These are phyloP conservation scores for Tachina lurida DNA, from an alignment of 2,888 invertebrate species.

Conservation along the genomic window DNA sequence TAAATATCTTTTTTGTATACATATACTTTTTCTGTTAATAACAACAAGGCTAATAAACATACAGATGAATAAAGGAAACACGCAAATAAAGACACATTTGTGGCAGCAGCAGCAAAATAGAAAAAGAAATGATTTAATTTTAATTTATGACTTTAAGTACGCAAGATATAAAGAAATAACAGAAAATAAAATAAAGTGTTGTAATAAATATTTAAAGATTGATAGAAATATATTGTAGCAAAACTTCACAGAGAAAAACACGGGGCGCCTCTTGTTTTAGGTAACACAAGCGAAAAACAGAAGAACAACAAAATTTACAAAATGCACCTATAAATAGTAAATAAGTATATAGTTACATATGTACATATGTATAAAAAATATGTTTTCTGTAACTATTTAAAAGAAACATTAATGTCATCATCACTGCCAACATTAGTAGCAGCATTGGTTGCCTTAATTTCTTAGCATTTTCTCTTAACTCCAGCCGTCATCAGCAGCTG, in stretches of 20 bases:
- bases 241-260: neutral
- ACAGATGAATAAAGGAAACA: slow-evolving; percentile 6
- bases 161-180: neutral
- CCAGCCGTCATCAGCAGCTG: neutral
- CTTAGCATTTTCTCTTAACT: slow-evolving; percentile 7
- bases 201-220: slow-evolving; percentile 57
- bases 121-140: slow-evolving; percentile 16
- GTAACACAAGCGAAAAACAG: neutral
- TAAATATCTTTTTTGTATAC: slow-evolving; percentile 1
- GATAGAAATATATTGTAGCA: slow-evolving; percentile 26
- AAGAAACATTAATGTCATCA: slow-evolving; percentile 45
- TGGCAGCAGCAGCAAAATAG: slow-evolving; percentile 1
- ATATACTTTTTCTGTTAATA: neutral
- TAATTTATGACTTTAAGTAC: slow-evolving; percentile 46
- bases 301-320: neutral
- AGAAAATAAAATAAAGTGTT: slow-evolving; percentile 35
- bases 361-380: too few species aligned
- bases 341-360: too few species aligned
- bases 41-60: slow-evolving; percentile 41
- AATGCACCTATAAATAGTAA: neutral
- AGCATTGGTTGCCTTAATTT: neutral
- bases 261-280: slow-evolving; percentile 17
- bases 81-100: slow-evolving; percentile 19
- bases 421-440: slow-evolving; percentile 20
- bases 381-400: neutral